A percentile compares a stretch with the other conserved stretches of the same genome.
These are phyloP conservation scores for Drosophila paulistorum DNA, from an alignment of 1,140 invertebrate species.

Conservation along the genomic window DNA sequence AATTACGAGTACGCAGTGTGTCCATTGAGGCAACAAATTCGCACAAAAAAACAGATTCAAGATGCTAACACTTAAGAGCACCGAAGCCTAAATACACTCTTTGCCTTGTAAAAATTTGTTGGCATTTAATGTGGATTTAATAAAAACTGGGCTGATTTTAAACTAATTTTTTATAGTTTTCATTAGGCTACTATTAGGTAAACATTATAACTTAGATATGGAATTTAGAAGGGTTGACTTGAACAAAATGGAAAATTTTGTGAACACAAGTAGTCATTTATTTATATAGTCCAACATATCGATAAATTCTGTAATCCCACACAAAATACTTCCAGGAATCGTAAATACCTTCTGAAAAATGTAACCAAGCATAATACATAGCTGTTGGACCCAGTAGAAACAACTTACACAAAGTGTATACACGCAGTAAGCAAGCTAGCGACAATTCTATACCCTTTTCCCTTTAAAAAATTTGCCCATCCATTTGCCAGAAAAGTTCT, in stretches of 20 bases:
- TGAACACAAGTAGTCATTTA: too few species aligned
- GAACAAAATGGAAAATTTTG: too few species aligned
- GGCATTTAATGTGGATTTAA: too few species aligned
- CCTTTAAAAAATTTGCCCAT: conserved; percentile 10
- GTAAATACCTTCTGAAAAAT: not conserved
- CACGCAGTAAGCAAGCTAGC: not conserved
- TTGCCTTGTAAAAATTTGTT: too few species aligned
- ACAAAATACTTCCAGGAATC: not conserved
- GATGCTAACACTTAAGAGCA: conserved; percentile 2
- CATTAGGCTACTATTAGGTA: too few species aligned
- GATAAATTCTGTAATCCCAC: too few species aligned
- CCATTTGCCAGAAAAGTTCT: conserved; percentile 47
- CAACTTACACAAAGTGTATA: not conserved
- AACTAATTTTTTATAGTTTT: too few species aligned
- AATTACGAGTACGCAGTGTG: conserved; percentile 51
- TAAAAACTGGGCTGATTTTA: too few species aligned
- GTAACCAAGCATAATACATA: not conserved
- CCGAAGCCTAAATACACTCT: conserved; percentile 27
- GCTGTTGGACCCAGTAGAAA: not conserved
- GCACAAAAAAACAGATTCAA: conserved; percentile 42
- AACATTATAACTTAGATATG: too few species aligned
- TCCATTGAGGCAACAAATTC: conserved; percentile 80
- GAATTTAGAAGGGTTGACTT: too few species aligned
- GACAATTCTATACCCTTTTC: conserved; percentile 5
- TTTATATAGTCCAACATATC: too few species aligned